phyloP scores from a whole-genome alignment of 2,797 vertebrate species.

The Acanthopagrus latus region DNA sequence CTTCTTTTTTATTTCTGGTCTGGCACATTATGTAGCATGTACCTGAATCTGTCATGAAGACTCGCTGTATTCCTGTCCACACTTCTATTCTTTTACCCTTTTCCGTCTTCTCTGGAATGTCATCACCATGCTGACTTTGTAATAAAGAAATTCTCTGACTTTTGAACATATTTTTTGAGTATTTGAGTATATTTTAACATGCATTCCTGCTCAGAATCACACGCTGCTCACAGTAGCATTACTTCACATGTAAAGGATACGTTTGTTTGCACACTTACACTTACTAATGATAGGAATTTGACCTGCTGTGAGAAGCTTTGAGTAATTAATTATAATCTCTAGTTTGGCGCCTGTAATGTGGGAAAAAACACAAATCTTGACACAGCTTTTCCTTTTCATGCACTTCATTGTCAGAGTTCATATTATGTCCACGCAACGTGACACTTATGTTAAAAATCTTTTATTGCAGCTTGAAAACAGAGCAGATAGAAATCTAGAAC shows the following conservation, averaged over 20 bases:
- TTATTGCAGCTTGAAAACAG: constrained; percentile 67
- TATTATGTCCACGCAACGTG: neutral
- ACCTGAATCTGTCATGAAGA: constrained; percentile 53
- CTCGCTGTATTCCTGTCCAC: constrained; percentile 57
- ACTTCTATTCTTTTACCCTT: constrained; percentile 52
- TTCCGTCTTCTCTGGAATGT: constrained; percentile 74
- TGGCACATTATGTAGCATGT: constrained; percentile 74
- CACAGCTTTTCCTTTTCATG: neutral
- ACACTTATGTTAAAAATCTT: constrained; percentile 51
- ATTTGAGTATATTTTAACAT: neutral
- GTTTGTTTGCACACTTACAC: constrained; percentile 9
- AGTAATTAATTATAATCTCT: constrained; percentile 11
- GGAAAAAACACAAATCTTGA: neutral
- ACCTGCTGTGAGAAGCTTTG: constrained; percentile 13
- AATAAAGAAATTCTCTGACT: constrained; percentile 80
- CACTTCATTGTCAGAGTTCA: neutral
- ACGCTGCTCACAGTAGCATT: neutral
- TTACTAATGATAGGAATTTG: constrained; percentile 13
- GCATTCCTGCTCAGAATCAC: neutral
- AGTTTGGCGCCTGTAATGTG: neutral
- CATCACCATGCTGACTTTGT: constrained; percentile 83
- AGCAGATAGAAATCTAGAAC: constrained; percentile 53
- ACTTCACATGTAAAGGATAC: neutral
- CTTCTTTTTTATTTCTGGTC: constrained; percentile 7
- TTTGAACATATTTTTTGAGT: constrained; percentile 34